phyloP scores from a whole-genome alignment of 2,113 vertebrate species.

The Syngnathoides biaculeatus region DNA sequence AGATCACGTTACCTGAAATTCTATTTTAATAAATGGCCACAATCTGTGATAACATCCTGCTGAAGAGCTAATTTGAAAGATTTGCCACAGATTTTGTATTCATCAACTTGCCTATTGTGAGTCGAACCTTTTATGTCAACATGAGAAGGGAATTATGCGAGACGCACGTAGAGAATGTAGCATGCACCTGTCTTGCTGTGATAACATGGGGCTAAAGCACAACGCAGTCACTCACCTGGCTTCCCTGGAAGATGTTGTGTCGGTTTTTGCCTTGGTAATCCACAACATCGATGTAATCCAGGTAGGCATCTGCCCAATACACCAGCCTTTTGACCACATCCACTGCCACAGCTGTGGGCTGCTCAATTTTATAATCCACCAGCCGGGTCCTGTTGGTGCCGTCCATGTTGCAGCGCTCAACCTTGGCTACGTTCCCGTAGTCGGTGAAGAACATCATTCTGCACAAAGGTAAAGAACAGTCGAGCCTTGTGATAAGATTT shows the following conservation, averaged over 20 bases:
- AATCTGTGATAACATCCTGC: conserved; percentile 56
- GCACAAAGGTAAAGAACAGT: conserved; percentile 39
- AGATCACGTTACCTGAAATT: conserved; percentile 37
- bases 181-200: conserved; percentile 43
- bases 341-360: conserved; percentile 86
- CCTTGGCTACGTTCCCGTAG: conserved; percentile 87
- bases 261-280: conserved; percentile 91
- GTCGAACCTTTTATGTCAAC: conserved; percentile 38
- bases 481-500: not conserved
- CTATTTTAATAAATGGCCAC: conserved; percentile 64
- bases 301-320: conserved; percentile 94
- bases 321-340: conserved; percentile 91
- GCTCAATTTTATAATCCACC: conserved; percentile 85
- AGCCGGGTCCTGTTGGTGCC: conserved; percentile 89
- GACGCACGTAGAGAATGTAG: conserved; percentile 30
- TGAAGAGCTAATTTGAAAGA: conserved; percentile 45
- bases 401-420: conserved; percentile 96
- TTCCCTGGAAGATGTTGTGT: conserved; percentile 82
- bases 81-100: conserved; percentile 25
- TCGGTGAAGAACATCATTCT: conserved; percentile 99
- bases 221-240: conserved; percentile 78
- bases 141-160: conserved; percentile 35
- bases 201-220: conserved; percentile 25
- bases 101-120: conserved; percentile 21
- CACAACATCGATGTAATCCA: conserved; percentile 91